Evolutionary conservation across 1,140 invertebrate genomes (phyloP).

Genomic region (Pygmarrhopalites habei): DNA sequence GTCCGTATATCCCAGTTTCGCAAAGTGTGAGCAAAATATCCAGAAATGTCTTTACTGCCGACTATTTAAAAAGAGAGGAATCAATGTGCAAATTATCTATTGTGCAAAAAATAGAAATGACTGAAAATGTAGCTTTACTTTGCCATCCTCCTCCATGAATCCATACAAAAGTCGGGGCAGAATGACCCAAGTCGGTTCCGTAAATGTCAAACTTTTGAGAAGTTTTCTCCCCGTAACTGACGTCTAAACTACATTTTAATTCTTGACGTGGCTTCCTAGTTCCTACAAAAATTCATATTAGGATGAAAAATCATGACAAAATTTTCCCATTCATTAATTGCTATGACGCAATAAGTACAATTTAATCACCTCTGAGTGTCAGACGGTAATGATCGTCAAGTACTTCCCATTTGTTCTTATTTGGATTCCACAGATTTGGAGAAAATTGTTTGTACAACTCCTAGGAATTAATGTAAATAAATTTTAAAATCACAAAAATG

Average conservation of each 20-base stretch:
- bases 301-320: not conserved
- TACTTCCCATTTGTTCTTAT: too few relatives aligned
- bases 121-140: slow-evolving; percentile 11
- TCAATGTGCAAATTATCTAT: too few relatives aligned
- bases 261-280: slow-evolving; percentile 41
- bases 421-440: too few relatives aligned
- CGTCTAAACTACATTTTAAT: slow-evolving; percentile 50
- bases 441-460: too few relatives aligned
- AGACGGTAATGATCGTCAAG: too few relatives aligned
- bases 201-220: slow-evolving; percentile 57
- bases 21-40: not conserved
- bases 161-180: slow-evolving; percentile 64
- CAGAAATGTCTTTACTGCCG: slow-evolving; percentile 43
- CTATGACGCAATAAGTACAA: too few relatives aligned
- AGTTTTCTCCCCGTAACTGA: slow-evolving; percentile 53
- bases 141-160: slow-evolving; percentile 81
- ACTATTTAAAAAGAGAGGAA: slow-evolving; percentile 41
- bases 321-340: too few relatives aligned
- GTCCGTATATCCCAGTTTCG: not conserved
- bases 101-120: too few relatives aligned
- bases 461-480: too few relatives aligned
- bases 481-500: too few relatives aligned
- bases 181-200: slow-evolving; percentile 57
- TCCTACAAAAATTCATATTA: slow-evolving; percentile 40
- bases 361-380: too few relatives aligned